Evolutionary conservation across 1,140 invertebrate genomes (phyloP), one percentile per base, ranked within the genome.

Genomic region (Drosophila ananassae): DNA sequence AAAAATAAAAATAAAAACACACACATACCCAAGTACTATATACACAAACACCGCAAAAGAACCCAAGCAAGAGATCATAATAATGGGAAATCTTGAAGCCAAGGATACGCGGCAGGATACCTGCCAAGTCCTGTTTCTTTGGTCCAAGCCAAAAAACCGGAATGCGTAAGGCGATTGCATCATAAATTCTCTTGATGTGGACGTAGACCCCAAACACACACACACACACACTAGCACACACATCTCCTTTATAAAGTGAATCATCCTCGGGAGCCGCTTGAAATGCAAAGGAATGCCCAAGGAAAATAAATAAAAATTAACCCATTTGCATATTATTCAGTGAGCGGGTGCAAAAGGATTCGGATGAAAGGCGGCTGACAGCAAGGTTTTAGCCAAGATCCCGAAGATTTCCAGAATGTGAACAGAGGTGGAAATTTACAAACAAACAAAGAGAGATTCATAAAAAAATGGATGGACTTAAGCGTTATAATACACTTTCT

Each of bases 11-110:
- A 63, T 51, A 61, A 62, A 62, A 73, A 58, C 52, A 51, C 32
- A 68, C 39, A 39, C 39, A 50, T 53, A 73, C 21, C 62, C 46
- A 37, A 37, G 10, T 37, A 37, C 34, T 12, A 37, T 37, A 37
- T 37, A 37, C 34, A 37, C 10, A n/a, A n/a, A 54, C 52, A 59
- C 63, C 71, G 21, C 44, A 66, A 58, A 82, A 57, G 30, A 69
- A 41, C 79, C 68, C 63, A 75, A 76, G 71, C 57, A 71, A 78
- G 78, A 87, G 83, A 87, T 87, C 83, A 89, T 79, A 83, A 73
- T 82, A 89, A 83, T 87, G 69, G 62, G 75, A 76, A 73, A 83
- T 89, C 75, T 89, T 83, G 83, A 89, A 83, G 87, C 79, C 79
- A 89, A 83, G 84, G 75, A 89, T 87, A 83, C 79, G 61, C 69